phyloP scores from a whole-genome alignment of 2,888 invertebrate species.

The Apamea sordens region DNA sequence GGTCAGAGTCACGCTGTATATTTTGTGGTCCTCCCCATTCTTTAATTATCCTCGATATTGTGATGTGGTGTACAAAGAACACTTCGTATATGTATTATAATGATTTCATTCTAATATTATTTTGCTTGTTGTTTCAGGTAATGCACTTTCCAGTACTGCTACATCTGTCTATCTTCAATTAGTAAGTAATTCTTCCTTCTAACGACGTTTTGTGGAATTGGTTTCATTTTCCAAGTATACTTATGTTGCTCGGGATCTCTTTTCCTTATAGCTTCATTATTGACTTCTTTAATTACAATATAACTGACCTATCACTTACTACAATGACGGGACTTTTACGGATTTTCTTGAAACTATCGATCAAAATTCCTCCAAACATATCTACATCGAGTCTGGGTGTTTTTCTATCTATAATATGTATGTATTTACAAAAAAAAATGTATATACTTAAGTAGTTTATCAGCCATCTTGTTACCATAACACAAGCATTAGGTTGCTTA shows the following conservation, averaged over 20 bases:
- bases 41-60: not conserved
- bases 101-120: not conserved
- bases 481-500: too few relatives aligned
- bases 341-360: not conserved
- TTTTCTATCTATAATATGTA: too few relatives aligned
- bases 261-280: not conserved
- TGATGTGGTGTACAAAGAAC: not conserved
- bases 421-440: too few relatives aligned
- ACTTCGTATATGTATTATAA: not conserved
- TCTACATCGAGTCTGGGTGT: too few relatives aligned
- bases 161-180: not conserved
- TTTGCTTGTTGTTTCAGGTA: conserved; percentile 50
- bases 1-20: not conserved
- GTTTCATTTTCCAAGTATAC: not conserved
- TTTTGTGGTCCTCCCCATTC: not conserved
- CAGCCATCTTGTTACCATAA: too few relatives aligned
- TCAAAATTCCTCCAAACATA: not conserved
- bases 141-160: conserved; percentile 6
- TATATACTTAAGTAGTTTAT: too few relatives aligned
- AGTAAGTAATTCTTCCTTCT: conserved; percentile 1
- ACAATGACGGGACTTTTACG: not conserved
- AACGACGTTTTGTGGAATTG: not conserved
- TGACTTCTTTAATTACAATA: not conserved
- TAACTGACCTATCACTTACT: not conserved
- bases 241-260: not conserved